A percentile compares a stretch with the other conserved stretches of the same genome.
Evolutionary conservation across 1,140 invertebrate genomes (phyloP).

Genomic region (Andrena cerasifolii): DNA sequence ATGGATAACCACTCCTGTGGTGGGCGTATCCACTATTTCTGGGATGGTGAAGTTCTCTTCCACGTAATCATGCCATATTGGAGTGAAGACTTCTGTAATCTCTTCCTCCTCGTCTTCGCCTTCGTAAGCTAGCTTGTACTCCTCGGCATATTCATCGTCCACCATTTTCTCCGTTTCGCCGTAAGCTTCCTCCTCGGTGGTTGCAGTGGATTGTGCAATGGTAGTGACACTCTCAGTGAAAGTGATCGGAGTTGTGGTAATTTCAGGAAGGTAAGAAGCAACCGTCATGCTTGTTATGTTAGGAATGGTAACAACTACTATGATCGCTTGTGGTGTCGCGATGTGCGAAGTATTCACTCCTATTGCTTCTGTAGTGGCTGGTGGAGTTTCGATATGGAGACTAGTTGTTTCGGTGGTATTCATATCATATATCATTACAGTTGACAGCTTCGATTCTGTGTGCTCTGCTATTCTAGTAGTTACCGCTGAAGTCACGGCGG

Average conservation of each 20-base stretch:
- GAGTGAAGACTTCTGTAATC: neutral
- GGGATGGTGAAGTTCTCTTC: neutral
- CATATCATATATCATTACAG: too few species aligned
- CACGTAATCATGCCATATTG: neutral
- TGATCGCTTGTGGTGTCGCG: neutral
- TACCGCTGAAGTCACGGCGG: too few species aligned
- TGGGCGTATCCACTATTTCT: neutral
- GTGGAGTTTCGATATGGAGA: neutral
- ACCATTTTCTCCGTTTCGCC: neutral
- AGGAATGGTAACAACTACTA: neutral
- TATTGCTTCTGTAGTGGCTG: neutral
- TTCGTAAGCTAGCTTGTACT: constrained; percentile 3
- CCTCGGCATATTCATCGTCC: neutral
- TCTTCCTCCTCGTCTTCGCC: neutral
- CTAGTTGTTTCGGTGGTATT: neutral
- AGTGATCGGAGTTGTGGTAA: neutral
- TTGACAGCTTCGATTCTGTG: too few species aligned
- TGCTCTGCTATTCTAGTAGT: too few species aligned
- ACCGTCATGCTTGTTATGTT: neutral
- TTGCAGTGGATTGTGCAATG: too few species aligned
- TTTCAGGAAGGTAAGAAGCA: neutral
- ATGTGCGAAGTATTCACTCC: too few species aligned
- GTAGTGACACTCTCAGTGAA: neutral
- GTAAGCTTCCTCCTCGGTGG: neutral
- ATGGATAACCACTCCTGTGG: neutral